Base-by-base conservation (phyloP, 2,888 invertebrate genomes). In the Empis livida region DNA sequence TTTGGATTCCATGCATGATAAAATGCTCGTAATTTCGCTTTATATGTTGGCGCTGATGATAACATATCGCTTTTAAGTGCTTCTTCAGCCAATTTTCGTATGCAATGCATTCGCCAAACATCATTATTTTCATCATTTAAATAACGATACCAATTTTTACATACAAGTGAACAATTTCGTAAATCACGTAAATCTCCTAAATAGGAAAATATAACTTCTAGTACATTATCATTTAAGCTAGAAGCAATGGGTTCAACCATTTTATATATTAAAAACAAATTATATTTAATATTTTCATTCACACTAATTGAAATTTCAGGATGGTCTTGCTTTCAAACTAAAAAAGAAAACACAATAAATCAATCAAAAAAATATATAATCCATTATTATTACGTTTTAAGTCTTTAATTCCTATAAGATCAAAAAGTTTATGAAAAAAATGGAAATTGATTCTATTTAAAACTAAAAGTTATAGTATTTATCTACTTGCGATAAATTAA, bases 1-100 rank as follows among this genome's bases (percentile, higher is more conserved):
- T 87, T 84, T 10, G 94, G 90, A 70, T 93, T 97, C 97, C 97
- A 99, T 1, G 96, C 88, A 71, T 94, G 90, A 64, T 84, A 84
- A 70, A 84, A 93, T 13, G 97, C 95, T 60, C 91, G 77, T 54
- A 97, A 73, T 73, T 96, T 96, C 20, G 91, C 83, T 74, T 93
- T 96, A 65, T 87, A 93, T 6, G 92, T 89, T 48, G 85, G 81
- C 55, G 92, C 82, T 54, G 89, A 87, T 42, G 86, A 81, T 46
- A 97, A 74, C 59, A 97, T 74, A 70, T 94, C 93, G 9, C 93
- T 92, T 71, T 91, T 92, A 54, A 95, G 73, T 6, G 77, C 74
- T 65, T 79, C 92, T 67, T 89, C 88, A 1, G 93, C 84, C 56
- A 99, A 72, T 70, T 83, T 86, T 61, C 84, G 78, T 53, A 86